Conservation (phyloP, 2,113 vertebrate species). For the Cephalopholis sonnerati region DNA sequence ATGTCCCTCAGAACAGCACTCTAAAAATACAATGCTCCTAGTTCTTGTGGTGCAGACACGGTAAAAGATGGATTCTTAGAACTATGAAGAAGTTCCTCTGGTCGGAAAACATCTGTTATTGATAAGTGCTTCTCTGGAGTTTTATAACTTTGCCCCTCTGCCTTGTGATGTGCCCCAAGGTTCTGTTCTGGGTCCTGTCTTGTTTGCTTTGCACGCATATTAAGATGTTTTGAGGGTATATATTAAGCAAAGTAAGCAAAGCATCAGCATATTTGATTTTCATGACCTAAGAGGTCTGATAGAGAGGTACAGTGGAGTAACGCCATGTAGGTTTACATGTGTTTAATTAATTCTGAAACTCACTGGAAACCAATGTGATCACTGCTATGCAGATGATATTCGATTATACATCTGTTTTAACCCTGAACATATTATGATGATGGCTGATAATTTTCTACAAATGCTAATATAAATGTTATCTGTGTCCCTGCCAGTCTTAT, state of each 20-base stretch:
- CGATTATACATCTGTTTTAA: neutral
- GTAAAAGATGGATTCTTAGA: too few species aligned
- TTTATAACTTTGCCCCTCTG: neutral
- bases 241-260: neutral
- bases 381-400: neutral
- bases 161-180: slow-evolving; percentile 9
- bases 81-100: too few species aligned
- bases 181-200: neutral
- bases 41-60: too few species aligned
- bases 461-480: neutral
- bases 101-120: too few species aligned
- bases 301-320: too few species aligned
- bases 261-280: neutral
- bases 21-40: too few species aligned
- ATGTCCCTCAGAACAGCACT: too few species aligned
- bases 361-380: neutral
- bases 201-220: neutral
- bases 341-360: neutral
- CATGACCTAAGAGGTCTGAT: neutral
- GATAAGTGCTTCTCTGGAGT: neutral
- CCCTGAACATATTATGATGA: neutral
- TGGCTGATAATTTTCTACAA: neutral
- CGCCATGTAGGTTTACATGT: too few species aligned
- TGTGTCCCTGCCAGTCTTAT: neutral
- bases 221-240: neutral